Evolutionary conservation across 2,888 invertebrate species (phyloP), one percentile per base, ranked within the genome.

Genomic region (Busseola fusca): DNA sequence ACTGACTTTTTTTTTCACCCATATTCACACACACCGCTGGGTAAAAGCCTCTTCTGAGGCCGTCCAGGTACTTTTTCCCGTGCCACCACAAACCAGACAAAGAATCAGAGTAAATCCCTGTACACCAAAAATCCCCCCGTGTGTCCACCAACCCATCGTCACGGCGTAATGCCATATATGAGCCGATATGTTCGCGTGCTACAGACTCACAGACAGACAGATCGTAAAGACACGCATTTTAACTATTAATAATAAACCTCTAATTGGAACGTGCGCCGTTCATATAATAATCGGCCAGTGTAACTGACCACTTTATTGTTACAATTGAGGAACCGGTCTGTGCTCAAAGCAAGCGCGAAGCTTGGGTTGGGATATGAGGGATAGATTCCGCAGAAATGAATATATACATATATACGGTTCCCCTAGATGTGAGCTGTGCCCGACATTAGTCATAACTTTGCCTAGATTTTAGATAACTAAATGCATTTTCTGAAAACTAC

Each of bases 191-290:
- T 89, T 95, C 93, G 94, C 94, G 94, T 94, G 94, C 89, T 87
- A 86, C 84, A 86, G 80, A 83, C 82, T 78, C 85, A 86, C 90
- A 90, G 90, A 91, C 91, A 88, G 90, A 91, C 92, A 88, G 91
- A 84, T 91, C 91, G 87, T 90, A 91, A 88, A 91, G 92, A 90
- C 91, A 93, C 93, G 94, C 91, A 85, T 91, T 89, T 93, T 91
- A 92, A 91, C 91, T 92, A 93, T 93, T 91, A 92, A 92, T 91
- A 91, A 93, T 93, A 93, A 93, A 89, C 87, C 84, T 81, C 87
- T 94, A 94, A 94, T 95, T 94, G 94, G 94, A 92, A 91, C 93
- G 92, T 90, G 93, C 90, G 90, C 92, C 87, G 90, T 88, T 91
- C 76, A 87, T 85, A 85, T 84, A 84, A 84, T 84, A 86, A 86